Evolutionary conservation across 2,797 vertebrate genomes (phyloP).

Genomic region (Brachyalestes nurse): DNA sequence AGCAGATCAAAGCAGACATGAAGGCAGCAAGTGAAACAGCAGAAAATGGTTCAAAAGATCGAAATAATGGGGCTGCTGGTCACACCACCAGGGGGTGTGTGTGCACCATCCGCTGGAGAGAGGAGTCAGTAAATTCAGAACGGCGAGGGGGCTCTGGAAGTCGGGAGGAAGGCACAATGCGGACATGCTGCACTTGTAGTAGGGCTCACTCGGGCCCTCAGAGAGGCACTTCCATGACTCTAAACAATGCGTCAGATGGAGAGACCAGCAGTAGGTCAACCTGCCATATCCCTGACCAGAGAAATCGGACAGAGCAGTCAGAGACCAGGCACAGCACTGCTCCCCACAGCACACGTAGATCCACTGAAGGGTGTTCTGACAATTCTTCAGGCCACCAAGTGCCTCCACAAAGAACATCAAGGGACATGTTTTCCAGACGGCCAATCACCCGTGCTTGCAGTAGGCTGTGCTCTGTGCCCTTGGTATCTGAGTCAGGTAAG

Average conservation of each 20-base stretch:
- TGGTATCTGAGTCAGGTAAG: conserved; percentile 92
- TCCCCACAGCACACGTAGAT: conserved; percentile 17
- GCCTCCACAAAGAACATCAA: conserved; percentile 56
- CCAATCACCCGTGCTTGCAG: conserved; percentile 93
- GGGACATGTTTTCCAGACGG: conserved; percentile 83
- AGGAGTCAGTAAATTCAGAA: conserved; percentile 59
- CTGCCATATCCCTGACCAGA: conserved; percentile 38
- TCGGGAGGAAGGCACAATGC: conserved; percentile 65
- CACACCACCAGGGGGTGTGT: conserved; percentile 55
- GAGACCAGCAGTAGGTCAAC: conserved; percentile 68
- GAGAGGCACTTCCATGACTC: conserved; percentile 71
- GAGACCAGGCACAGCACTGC: conserved; percentile 21
- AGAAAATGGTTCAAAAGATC: conserved; percentile 66
- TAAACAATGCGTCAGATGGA: conserved; percentile 62
- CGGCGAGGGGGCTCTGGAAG: conserved; percentile 20
- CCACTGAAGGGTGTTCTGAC: conserved; percentile 49
- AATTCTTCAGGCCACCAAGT: conserved; percentile 71
- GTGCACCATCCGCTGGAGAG: conserved; percentile 65
- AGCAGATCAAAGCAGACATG: conserved; percentile 99
- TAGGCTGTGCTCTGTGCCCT: conserved; percentile 85
- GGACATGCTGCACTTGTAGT: conserved; percentile 79
- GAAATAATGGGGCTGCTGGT: conserved; percentile 68
- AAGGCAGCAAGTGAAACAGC: conserved; percentile 91
- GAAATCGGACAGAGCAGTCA: background rate
- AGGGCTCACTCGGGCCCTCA: conserved; percentile 65